Evolutionary conservation across 2,113 vertebrate genomes (phyloP), one percentile per base, ranked within the genome.

Genomic region (Furnarius figulus): DNA sequence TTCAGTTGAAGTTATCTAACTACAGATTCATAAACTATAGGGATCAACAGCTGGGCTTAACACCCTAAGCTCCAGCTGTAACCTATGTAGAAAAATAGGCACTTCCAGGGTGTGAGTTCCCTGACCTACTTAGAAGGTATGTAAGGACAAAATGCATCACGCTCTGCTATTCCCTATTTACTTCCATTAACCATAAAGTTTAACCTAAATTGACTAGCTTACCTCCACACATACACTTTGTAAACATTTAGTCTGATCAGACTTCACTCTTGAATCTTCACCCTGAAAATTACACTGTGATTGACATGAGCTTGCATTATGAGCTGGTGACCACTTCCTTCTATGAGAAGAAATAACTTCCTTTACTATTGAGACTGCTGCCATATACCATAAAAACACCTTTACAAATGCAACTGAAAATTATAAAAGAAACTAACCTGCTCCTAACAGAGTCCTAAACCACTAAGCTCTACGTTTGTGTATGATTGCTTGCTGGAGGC

Each of bases 1-100:
- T 91, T 68, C 56, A 37, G 37, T 65, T 82, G 49, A 95, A 90
- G 63, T 84, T 86, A 59, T 31, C 42, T 71, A 66, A 42, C 33
- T 59, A 71, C 33, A 81, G 37, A 88, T 77, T 88, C 84, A 72
- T 63, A 66, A 94, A 77, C 76, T 67, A 77, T 3, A 84, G 50
- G 35, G 80, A 94, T 93, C 79, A 88, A 90, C 59, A 84, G 72
- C 68, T 92, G 75, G 92, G 10, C 21, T 90, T 80, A 83, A 71
- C 83, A 90, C 33, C 37, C 44, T 55, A 74, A 95, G 39, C 75
- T 88, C 72, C 63, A 71, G 79, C 21, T 90, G 63, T 68, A 94
- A 83, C 28, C 85, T 62, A 37, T 39, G 83, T 74, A 91, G 78
- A 68, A 85, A 87, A 92, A 80, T 5, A 66, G 40, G 67, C 49